These are phyloP conservation scores for Spinus olivaceus DNA, from an alignment of 2,797 vertebrate genomes.

Conservation along the genomic window DNA sequence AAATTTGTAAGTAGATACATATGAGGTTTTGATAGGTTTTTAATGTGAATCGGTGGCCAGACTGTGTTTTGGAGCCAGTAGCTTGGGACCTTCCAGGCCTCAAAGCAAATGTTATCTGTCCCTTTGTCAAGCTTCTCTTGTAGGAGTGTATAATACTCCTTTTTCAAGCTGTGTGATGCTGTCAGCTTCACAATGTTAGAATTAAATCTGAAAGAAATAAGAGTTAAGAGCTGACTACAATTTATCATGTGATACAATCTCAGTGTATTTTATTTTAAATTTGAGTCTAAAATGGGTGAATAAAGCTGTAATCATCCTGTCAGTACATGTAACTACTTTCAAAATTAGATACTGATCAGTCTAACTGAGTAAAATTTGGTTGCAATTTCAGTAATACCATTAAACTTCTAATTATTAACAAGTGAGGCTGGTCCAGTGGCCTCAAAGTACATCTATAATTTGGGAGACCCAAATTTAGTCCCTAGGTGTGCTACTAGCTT, in stretches of 20 bases:
- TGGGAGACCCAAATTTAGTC: background rate
- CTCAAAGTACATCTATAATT: background rate
- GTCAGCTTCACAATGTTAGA: slow-evolving; percentile 20
- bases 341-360: slow-evolving; percentile 54
- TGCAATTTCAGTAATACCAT: slow-evolving; percentile 25
- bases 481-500: background rate
- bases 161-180: background rate
- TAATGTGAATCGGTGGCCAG: background rate
- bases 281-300: slow-evolving; percentile 46
- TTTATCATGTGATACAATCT: slow-evolving; percentile 59
- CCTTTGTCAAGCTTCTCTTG: background rate
- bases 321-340: slow-evolving; percentile 52
- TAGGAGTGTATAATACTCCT: background rate
- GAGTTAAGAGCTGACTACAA: slow-evolving; percentile 17
- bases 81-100: background rate
- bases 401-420: background rate
- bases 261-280: slow-evolving; percentile 56
- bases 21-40: background rate
- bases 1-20: background rate
- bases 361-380: slow-evolving; percentile 20
- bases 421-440: background rate
- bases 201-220: slow-evolving; percentile 34
- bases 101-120: background rate
- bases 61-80: background rate
- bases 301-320: slow-evolving; percentile 62